phyloP scores from a whole-genome alignment of 2,113 vertebrate species.

The Psophia crepitans region DNA sequence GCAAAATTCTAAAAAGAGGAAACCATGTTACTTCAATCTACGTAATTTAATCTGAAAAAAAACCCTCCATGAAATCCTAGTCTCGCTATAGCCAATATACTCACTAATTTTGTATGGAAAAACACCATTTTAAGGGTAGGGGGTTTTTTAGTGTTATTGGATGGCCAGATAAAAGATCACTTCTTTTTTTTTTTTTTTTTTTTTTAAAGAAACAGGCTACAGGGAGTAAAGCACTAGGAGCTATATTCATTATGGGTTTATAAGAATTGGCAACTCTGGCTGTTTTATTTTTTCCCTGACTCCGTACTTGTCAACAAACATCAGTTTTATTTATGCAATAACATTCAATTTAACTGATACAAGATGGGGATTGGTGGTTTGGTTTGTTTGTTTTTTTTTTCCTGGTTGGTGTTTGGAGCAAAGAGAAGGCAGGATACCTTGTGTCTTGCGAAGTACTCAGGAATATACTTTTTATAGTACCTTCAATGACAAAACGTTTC shows the following conservation, averaged over 20 bases:
- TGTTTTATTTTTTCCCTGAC: not conserved
- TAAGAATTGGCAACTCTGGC: not conserved
- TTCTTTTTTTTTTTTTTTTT: no score
- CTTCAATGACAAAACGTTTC: not conserved
- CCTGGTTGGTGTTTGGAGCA: not conserved
- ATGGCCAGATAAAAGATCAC: not conserved
- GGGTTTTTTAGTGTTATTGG: not conserved
- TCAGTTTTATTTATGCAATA: not conserved
- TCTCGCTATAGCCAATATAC: not conserved
- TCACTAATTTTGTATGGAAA: not conserved
- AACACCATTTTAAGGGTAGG: not conserved
- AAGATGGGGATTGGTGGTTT: not conserved
- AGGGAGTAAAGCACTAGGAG: not conserved
- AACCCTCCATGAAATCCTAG: not conserved
- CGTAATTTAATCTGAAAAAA: not conserved
- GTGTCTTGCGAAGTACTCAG: not conserved
- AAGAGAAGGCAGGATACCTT: not conserved
- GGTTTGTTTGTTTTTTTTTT: no score
- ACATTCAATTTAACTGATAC: not conserved
- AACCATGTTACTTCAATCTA: not conserved
- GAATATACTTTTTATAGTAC: not conserved
- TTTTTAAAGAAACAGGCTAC: not conserved
- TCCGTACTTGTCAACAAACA: not conserved
- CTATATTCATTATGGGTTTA: not conserved
- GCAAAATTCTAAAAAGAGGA: not conserved